Evolutionary conservation across 2,888 invertebrate species (phyloP).

Genomic region (Drepanosiphum platanoidis): DNA sequence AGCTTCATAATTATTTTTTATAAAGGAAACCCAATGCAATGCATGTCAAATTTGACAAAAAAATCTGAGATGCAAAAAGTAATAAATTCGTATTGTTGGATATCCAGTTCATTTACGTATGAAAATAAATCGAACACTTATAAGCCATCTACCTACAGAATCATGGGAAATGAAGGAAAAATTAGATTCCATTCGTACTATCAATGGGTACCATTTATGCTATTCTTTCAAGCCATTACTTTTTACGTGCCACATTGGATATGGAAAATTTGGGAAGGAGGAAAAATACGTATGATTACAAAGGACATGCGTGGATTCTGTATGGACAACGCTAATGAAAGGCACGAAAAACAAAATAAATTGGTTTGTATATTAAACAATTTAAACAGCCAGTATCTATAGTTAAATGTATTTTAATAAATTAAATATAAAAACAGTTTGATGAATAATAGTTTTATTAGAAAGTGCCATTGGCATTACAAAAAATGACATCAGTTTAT

Average conservation of each 20-base stretch:
- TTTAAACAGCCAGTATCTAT: too few relatives aligned
- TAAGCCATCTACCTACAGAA: not conserved
- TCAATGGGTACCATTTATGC: constrained; percentile 53
- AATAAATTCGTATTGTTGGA: constrained; percentile 47
- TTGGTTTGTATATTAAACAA: constrained; percentile 39
- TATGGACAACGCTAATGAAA: not conserved
- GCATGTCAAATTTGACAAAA: constrained; percentile 27
- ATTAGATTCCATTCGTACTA: constrained; percentile 46
- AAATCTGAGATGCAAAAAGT: constrained; percentile 9
- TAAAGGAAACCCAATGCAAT: constrained; percentile 48
- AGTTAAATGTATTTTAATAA: too few relatives aligned
- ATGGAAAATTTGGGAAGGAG: constrained; percentile 59
- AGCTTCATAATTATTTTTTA: not conserved
- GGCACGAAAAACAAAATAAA: constrained; percentile 33
- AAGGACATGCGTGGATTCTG: not conserved
- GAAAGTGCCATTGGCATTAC: too few relatives aligned
- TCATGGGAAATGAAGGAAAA: not conserved
- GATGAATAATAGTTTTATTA: not conserved
- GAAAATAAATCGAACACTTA: not conserved
- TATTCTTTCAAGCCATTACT: constrained; percentile 48
- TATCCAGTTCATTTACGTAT: constrained; percentile 24
- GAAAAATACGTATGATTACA: constrained; percentile 51
- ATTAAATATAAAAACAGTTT: not conserved
- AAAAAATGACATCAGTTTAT: too few relatives aligned
- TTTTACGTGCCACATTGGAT: constrained; percentile 58